Base-by-base conservation (phyloP, 2,888 invertebrate species). In the Leucania comma region DNA sequence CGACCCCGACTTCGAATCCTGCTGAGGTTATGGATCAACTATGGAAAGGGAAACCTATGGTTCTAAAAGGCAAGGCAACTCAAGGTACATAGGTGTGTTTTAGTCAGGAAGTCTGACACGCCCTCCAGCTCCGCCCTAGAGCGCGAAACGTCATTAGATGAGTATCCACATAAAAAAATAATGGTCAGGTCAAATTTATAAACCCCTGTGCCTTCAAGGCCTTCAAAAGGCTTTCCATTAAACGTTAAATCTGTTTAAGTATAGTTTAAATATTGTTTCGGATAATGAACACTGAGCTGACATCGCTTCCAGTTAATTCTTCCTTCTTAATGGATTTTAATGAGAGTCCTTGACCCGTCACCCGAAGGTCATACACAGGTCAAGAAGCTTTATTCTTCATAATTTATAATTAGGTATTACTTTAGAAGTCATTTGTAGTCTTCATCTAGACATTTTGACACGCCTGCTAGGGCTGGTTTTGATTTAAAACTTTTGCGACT, bases 241-340 rank as follows among this genome's bases (percentile, higher is more conserved):
- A 61, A 57, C 51, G 35, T 48, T 57, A 48, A 74, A 61, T 42
- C 65, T 64, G 53, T 66, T 59, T 62, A 68, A 63, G 63, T 71
- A 42, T 62, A 53, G 54, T 69, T 51, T 51, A 67, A 61, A 61
- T 77, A 71, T 78, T 78, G 78, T 78, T 78, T 70, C 48, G 75
- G 29, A 69, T 75, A 80, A 70, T 80, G 35, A 80, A 65, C 65
- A 58, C 46, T 42, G 74, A 72, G 58, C 35, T 17, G 48, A 65
- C 61, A 62, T 74, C 76, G 51, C 79, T 67, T 54, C 53, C 53
- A 24, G 63, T 78, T 75, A 72, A 75, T 42, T 63, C 51, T 66
- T 66, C 48, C 53, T 32, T 46, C 60, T 48, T 63, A 75, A 80
- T 68, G 48, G 63, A 68, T 72, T 62, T 72, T 51, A 63, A 69